These are phyloP conservation scores for Acyrthosiphon pisum DNA, from an alignment of 1,140 invertebrate species.

Conservation along the genomic window DNA sequence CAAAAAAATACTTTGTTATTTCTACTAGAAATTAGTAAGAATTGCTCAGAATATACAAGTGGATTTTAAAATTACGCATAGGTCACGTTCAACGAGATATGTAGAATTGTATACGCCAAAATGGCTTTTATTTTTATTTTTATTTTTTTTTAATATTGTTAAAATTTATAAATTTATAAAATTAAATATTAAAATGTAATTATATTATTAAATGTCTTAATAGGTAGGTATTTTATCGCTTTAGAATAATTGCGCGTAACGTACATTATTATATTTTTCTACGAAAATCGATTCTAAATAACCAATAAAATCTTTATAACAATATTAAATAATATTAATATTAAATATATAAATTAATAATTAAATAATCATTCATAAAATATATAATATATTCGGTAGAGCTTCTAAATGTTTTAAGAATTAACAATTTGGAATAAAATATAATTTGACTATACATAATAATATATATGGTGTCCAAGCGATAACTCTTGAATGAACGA, in stretches of 20 bases:
- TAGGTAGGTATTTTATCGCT: constrained; percentile 51
- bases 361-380: constrained; percentile 5
- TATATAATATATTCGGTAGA: constrained; percentile 45
- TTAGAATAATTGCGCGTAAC: constrained; percentile 46
- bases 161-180: constrained; percentile 52
- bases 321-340: constrained; percentile 25
- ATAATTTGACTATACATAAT: not conserved
- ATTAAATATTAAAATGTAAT: constrained; percentile 41
- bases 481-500: constrained; percentile 1
- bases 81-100: constrained; percentile 34
- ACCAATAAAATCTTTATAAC: constrained; percentile 44
- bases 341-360: constrained; percentile 33
- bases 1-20: constrained; percentile 47
- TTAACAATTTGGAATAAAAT: constrained; percentile 20
- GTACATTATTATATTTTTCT: constrained; percentile 55
- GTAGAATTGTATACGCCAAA: constrained; percentile 44
- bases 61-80: constrained; percentile 29
- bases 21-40: constrained; percentile 52
- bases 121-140: constrained; percentile 46
- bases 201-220: constrained; percentile 9
- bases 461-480: constrained; percentile 14
- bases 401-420: constrained; percentile 38
- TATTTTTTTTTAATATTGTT: constrained; percentile 48
- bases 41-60: constrained; percentile 56
- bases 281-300: constrained; percentile 53